Conservation (phyloP, 1,140 invertebrate species). For the Anastrepha ludens region DNA sequence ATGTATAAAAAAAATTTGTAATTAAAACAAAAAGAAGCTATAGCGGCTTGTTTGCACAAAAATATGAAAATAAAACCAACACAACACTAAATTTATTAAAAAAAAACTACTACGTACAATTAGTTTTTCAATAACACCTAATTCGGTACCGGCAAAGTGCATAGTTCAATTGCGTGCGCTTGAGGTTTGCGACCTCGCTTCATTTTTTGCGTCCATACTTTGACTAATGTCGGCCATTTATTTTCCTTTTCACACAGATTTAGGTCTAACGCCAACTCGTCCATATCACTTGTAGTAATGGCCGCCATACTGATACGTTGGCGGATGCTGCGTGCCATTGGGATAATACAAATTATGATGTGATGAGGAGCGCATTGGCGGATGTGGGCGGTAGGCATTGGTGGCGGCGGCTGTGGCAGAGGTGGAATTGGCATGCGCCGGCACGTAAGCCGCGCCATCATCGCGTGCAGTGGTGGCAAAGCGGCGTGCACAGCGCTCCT, state of each 20-base stretch:
- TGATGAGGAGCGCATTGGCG: constrained; percentile 75
- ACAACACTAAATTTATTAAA: constrained; percentile 21
- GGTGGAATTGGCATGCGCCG: constrained; percentile 62
- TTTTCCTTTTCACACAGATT: background rate
- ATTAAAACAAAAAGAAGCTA: background rate
- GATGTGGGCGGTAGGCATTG: constrained; percentile 58
- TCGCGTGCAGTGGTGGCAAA: constrained; percentile 72
- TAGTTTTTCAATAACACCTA: background rate
- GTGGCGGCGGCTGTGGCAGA: constrained; percentile 50
- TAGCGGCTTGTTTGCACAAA: background rate
- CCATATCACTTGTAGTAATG: constrained; percentile 61
- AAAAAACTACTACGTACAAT: background rate
- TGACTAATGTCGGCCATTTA: background rate
- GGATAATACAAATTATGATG: constrained; percentile 76
- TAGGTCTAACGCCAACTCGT: too few species aligned
- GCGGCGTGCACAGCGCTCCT: constrained; percentile 71
- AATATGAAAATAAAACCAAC: background rate
- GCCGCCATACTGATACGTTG: constrained; percentile 70
- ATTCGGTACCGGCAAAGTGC: constrained; percentile 8
- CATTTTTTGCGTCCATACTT: background rate
- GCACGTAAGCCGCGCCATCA: constrained; percentile 57
- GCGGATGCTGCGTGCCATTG: constrained; percentile 57
- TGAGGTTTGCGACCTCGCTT: constrained; percentile 1
- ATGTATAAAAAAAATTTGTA: background rate
- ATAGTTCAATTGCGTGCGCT: constrained; percentile 19